A percentile compares a stretch with the other conserved stretches of the same genome.
phyloP scores from a whole-genome alignment of 2,888 invertebrate genomes.

The Tortricodes alternella region DNA sequence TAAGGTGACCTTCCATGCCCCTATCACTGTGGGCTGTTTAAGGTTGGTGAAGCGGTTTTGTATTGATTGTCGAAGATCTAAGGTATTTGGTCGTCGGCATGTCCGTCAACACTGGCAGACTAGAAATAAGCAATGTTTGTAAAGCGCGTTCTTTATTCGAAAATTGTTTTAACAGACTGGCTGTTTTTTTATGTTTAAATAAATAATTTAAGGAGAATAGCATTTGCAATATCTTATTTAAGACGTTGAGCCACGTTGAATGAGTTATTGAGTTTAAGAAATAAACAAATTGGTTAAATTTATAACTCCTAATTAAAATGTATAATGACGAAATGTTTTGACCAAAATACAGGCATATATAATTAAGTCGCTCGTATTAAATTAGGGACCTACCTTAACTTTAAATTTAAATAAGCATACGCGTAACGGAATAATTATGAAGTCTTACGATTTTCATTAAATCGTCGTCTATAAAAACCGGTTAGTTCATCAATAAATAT shows the following conservation, averaged over 20 bases:
- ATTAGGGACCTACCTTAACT: slow-evolving; percentile 29
- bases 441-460: slow-evolving; percentile 27
- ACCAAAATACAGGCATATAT: slow-evolving; percentile 9
- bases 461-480: slow-evolving; percentile 2
- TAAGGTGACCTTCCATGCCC: slow-evolving; percentile 39
- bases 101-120: slow-evolving; percentile 63
- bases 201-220: no score
- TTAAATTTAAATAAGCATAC: slow-evolving; percentile 11
- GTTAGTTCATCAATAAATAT: slow-evolving; percentile 12
- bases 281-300: slow-evolving; percentile 8
- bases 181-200: slow-evolving; percentile 33
- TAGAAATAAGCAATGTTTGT: slow-evolving; percentile 66
- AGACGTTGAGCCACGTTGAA: neutral
- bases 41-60: slow-evolving; percentile 36
- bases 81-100: slow-evolving; percentile 43
- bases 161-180: slow-evolving; percentile 50
- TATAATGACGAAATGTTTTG: slow-evolving; percentile 23
- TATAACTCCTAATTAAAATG: slow-evolving; percentile 9
- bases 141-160: slow-evolving; percentile 63
- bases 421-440: slow-evolving; percentile 16
- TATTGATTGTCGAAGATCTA: slow-evolving; percentile 44
- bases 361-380: neutral
- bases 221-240: no score
- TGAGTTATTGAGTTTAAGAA: slow-evolving; percentile 1
- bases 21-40: slow-evolving; percentile 37